phyloP scores from a whole-genome alignment of 2,113 vertebrate species.

The Galeopterus variegatus region DNA sequence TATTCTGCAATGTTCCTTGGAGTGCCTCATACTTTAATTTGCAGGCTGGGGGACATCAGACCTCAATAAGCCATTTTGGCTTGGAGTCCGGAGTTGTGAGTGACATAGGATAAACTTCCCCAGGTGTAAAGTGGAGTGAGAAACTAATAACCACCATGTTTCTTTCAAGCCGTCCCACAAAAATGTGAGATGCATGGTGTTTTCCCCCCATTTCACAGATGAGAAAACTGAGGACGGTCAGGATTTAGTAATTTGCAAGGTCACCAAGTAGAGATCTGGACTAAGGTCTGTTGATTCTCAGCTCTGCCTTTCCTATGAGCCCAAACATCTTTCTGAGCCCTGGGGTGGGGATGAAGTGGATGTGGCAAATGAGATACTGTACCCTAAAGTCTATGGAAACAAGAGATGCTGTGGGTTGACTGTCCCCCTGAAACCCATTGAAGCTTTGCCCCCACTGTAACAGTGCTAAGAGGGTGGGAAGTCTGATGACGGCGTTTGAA shows the following conservation, averaged over 20 bases:
- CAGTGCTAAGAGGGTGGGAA: too few species aligned
- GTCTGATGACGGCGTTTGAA: too few species aligned
- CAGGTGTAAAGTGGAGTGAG: not conserved
- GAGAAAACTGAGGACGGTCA: not conserved
- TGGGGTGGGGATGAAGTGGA: not conserved
- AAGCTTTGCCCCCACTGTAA: too few species aligned
- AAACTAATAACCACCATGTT: not conserved
- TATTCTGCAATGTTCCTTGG: not conserved
- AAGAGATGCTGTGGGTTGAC: not conserved
- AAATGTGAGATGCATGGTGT: rapidly evolving
- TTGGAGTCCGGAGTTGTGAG: not conserved
- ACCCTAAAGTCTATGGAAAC: not conserved
- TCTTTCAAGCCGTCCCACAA: not conserved
- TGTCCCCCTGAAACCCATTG: too few species aligned
- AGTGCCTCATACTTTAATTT: slow-evolving; percentile 15
- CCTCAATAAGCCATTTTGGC: not conserved
- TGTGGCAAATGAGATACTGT: not conserved
- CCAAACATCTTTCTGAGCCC: not conserved
- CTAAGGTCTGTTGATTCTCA: not conserved
- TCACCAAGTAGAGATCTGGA: not conserved
- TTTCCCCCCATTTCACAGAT: not conserved
- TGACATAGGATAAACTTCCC: not conserved
- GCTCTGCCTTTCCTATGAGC: not conserved
- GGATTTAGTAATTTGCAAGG: not conserved
- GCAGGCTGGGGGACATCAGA: not conserved